Conservation (phyloP, 2,888 invertebrate species). For the Encarsia formosa region DNA sequence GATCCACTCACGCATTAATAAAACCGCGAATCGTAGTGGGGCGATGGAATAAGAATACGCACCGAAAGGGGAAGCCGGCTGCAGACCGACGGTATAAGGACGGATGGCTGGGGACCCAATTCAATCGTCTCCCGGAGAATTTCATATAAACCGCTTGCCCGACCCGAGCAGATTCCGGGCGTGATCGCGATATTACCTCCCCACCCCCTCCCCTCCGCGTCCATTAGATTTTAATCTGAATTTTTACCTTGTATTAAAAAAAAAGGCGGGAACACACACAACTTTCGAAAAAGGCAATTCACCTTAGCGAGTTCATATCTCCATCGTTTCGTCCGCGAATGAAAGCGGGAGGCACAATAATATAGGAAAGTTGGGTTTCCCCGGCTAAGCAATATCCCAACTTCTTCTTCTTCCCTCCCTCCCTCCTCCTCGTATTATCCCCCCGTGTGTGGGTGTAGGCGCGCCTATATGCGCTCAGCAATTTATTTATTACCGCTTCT, state of each 20-base stretch:
- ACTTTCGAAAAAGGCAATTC: no score
- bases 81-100: no score
- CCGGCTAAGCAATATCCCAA: slow-evolving; percentile 48
- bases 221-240: no score
- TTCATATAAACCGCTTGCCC: slow-evolving; percentile 23
- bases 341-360: slow-evolving; percentile 46
- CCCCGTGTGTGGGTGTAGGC: slow-evolving; percentile 34
- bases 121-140: slow-evolving; percentile 25
- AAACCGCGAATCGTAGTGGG: no score
- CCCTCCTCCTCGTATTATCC: slow-evolving; percentile 48
- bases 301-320: no score
- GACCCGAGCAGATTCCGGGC: slow-evolving; percentile 12
- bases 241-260: no score
- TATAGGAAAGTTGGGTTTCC: slow-evolving; percentile 47
- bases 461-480: slow-evolving; percentile 41
- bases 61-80: no score
- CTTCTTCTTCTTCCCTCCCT: slow-evolving; percentile 48
- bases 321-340: slow-evolving; percentile 20
- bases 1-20: no score
- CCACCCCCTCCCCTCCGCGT: no score
- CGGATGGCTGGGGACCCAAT: no score
- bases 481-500: slow-evolving; percentile 51
- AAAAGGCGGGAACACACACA: no score
- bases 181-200: slow-evolving; percentile 4
- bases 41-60: no score